Base-by-base conservation (phyloP, 2,888 invertebrate genomes). In the Sarcophaga rosellei region DNA sequence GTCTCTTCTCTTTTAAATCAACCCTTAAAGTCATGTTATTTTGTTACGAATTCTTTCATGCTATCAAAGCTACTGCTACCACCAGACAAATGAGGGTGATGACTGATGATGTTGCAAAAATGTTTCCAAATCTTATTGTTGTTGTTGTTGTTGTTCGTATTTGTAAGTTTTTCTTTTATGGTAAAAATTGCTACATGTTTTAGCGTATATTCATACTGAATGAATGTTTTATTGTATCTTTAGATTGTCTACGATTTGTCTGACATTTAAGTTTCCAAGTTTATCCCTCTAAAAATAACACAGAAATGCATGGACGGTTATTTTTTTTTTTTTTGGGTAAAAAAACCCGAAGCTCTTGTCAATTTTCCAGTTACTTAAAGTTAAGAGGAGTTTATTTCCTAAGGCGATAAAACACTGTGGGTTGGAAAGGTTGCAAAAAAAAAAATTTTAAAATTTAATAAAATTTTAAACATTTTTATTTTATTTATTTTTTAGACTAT, bases 101-200 rank as follows among this genome's bases (percentile, higher is more conserved):
- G 91, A 91, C 91, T 90, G 91, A 91, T 91, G 91, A 91, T 91
- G 87, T 70, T 86, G 45, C 59, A 59, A 65, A 53, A 44, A 63
- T 84, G 45, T 80, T 62, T 35, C 8, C 10, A 17, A 53, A 53
- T 53, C 23, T 72, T 25, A n/a, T 59, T 72, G 20, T 61, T 44
- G 44, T 21, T 17, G 17, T 47, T 63, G 10, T 73, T 69, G 65
- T 53, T 75, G 76, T 66, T 62, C 81, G 70, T 88, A 35, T 70
- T 77, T 70, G 21, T 65, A 44, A 6, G 20, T 74, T 35, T 35
- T 35, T 35, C 35, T 35, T 17, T 44, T 68, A 68, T 76, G 15
- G 23, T 25, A 74, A 85, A 62, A 17, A 65, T 59, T 59, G 3
- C 17, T 53, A 35, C 53, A 20, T 66, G 63, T 74, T 20, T 77